phyloP scores from a whole-genome alignment of 2,113 vertebrate species.

The Casuarius casuarius region DNA sequence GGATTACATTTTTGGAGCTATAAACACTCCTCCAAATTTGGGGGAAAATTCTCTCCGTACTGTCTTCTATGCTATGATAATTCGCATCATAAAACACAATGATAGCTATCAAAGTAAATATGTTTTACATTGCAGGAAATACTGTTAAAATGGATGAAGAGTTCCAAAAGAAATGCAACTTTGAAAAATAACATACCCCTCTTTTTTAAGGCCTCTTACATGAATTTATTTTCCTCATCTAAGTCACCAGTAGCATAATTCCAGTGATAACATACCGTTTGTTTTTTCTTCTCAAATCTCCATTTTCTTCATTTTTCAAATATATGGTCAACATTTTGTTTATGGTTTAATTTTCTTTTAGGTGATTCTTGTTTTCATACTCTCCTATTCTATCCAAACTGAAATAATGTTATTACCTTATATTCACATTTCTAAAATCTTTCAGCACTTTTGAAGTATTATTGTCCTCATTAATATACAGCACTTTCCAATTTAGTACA shows the following conservation, averaged over 20 bases:
- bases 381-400: slow-evolving; percentile 1
- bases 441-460: slow-evolving; percentile 46
- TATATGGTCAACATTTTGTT: slow-evolving; percentile 16
- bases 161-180: neutral
- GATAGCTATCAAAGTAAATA: neutral
- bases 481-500: slow-evolving; percentile 35
- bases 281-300: neutral
- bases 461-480: slow-evolving; percentile 58
- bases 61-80: neutral
- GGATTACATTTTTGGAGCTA: neutral
- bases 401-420: slow-evolving; percentile 41
- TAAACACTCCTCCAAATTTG: neutral
- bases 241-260: neutral
- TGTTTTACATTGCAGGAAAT: neutral
- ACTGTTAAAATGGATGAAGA: neutral
- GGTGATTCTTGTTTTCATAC: slow-evolving; percentile 16
- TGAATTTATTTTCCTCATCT: neutral
- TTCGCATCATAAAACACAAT: neutral
- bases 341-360: slow-evolving; percentile 34
- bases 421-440: slow-evolving; percentile 28
- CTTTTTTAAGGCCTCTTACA: neutral
- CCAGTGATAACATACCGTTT: neutral
- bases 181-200: neutral
- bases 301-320: neutral
- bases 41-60: neutral